phyloP scores from a whole-genome alignment of 1,140 invertebrate genomes.

The Eueides isabella region DNA sequence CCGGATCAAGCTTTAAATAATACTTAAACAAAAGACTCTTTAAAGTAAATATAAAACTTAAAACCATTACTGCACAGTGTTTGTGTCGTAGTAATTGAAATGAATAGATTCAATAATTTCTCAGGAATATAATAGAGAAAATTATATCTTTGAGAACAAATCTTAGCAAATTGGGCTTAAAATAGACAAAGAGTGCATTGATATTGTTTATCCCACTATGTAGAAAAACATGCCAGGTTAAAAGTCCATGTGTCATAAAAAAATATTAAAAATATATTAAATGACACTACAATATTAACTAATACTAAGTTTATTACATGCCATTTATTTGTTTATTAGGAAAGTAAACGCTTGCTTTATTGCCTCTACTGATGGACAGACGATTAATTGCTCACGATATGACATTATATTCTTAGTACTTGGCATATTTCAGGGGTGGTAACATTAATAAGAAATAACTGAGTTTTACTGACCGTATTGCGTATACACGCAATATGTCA shows the following conservation, averaged over 20 bases:
- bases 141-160: too few relatives aligned
- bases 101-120: too few relatives aligned
- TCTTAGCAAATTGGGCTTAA: too few relatives aligned
- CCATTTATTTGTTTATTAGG: slow-evolving; percentile 17
- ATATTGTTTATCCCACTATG: too few relatives aligned
- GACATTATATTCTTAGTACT: slow-evolving; percentile 6
- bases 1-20: too few relatives aligned
- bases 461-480: background rate
- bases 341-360: slow-evolving; percentile 28
- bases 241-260: background rate
- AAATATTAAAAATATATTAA: background rate
- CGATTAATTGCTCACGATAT: slow-evolving; percentile 35
- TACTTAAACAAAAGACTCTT: too few relatives aligned
- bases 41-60: too few relatives aligned
- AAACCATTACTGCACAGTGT: too few relatives aligned
- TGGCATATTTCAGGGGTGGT: background rate
- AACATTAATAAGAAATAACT: background rate
- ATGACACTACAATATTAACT: background rate
- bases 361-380: slow-evolving; percentile 26
- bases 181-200: too few relatives aligned
- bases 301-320: background rate
- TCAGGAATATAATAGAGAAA: too few relatives aligned
- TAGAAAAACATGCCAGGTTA: background rate
- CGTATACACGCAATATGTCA: background rate
- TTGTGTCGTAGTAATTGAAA: too few relatives aligned